Base-by-base conservation (phyloP, 2,113 vertebrate species). In the Callorhinus ursinus region DNA sequence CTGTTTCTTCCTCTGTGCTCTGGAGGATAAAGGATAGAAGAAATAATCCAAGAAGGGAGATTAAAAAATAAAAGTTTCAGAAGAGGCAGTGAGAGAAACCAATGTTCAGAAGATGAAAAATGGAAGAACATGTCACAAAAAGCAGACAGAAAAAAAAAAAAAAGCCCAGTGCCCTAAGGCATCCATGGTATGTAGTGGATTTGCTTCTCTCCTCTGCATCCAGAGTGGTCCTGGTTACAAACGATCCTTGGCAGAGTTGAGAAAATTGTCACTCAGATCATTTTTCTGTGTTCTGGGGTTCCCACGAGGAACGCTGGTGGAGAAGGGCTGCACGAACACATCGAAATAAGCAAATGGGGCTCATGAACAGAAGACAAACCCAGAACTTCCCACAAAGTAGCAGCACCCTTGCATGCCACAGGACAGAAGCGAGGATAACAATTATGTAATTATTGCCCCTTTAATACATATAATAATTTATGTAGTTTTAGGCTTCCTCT, bases 171-270 rank as follows among this genome's bases (percentile, higher is more conserved):
- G 71, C 42, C 72, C 76, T 18, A 12, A 63, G 72, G 67, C 59
- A 21, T 15, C 13, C 6, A 0, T 10, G 1, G 14, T 11, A 6
- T 0, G 13, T 1, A 10, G 71, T 4, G 33, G 31, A 39, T 46
- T 42, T 71, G 7, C n/a, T 53, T 59, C n/a, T 65, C 69, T 39
- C 59, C 31, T 61, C 71, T 9, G 36, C 16, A 12, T 31, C 22
- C 2, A 0, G 31, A 11, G 14, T 10, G 24, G 85, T 36, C 36
- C 95, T 11, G 5, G 49, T 12, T 18, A 14, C 0, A 18, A 39
- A 12, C 5, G 7, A 26, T 24, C 24, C 14, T 10, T 28, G 51
- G 74, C 63, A 65, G n/a, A 33, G 51, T 2, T 15, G 76, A 88
- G 61, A 55, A 81, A 59, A 67, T 1, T 69, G 67, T 39, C 36